Evolutionary conservation across 2,797 vertebrate genomes (phyloP), one percentile per base, ranked within the genome.

Genomic region (Coracias cyanogaster): DNA sequence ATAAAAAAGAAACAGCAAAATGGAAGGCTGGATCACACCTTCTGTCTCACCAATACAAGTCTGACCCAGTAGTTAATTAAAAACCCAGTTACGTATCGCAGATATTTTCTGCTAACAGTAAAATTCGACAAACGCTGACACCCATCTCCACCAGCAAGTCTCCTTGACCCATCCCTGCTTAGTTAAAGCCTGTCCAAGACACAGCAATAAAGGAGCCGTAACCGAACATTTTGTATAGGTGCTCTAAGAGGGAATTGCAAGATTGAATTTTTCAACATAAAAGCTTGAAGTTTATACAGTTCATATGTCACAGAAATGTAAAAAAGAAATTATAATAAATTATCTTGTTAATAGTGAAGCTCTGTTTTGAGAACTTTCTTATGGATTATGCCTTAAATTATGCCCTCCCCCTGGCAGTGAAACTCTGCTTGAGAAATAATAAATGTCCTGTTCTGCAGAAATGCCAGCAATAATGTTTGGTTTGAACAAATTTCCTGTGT

Each of bases 331-430:
- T 9, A 12, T 6, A 14, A 19, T 14, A 6, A 8, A 21, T 25
- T 24, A 22, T 3, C 66, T 74, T 1, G 2, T 26, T 18, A 76
- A 64, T 74, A 49, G 15, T 45, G 0, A 0, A 1, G 51, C n/a
- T 66, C 14, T 22, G 14, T 29, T 73, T 37, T 26, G 51, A 70
- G 69, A 80, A 33, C 8, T 33, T 66, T 67, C 12, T 22, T 2
- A 0, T 39, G 31, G 28, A 18, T 28, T 64, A 3, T 0, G 4
- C 21, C 54, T 16, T 19, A 26, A 35, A 46, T 14, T 22, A n/a
- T 8, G 35, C 11, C 24, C 37, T 69, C 45, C 21, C 22, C n/a
- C 25, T 49, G 4, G 41, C 49, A 74, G 7, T 6, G 18, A 62
- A 46, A 17, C 10, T 60, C 61, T 72, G 35, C 45, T 33, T 21